Base-by-base conservation (phyloP, 1,140 invertebrate genomes). In the Meteorus sp. region DNA sequence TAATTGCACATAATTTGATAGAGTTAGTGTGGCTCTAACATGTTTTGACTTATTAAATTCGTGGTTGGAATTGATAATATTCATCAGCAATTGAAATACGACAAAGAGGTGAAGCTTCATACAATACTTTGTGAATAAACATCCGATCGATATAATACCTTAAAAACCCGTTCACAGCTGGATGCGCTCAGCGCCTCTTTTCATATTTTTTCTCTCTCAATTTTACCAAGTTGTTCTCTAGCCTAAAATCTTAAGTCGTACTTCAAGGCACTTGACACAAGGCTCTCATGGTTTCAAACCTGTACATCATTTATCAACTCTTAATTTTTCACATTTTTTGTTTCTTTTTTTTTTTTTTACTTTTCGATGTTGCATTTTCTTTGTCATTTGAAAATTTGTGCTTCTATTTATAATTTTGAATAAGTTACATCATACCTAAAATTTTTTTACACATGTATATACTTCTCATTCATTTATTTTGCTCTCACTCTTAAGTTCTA, bases 181-280 rank as follows among this genome's bases (percentile, higher is more conserved):
- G 64, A 74, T 62, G 68, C 68, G 69, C 75, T 72, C 78, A 80
- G 75, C 77, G 76, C 78, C 78, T 79, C 76, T 72, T 62, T 29
- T 61, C 64, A 50, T 33, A 58, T 39, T 61, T 61, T 59, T 58
- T 56, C 50, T 47, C 55, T 52, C 4, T 33, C 48, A 59, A 57
- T 55, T 50, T 58, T 50, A 54, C 31, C 53, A 44, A 27, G 33
- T 58, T 57, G 66, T 51, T 70, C 47, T 74, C 66, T 72, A 78
- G 72, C 65, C 76, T 79, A 79, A 78, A 75, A 70, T 78, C 76
- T n/a, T 79, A 80, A 74, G 60, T 77, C 73, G 72, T 79, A 79
- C 66, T 78, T 78, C 68, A 80, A 80, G 78, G 78, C 78, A 80
- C 78, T 80, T 80, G 75, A 80, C 70, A 75, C 75, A 80, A 80